A percentile compares a stretch with the other conserved stretches of the same genome.
Conservation (phyloP, 1,140 invertebrate species). For the Phymastichus coffea region DNA sequence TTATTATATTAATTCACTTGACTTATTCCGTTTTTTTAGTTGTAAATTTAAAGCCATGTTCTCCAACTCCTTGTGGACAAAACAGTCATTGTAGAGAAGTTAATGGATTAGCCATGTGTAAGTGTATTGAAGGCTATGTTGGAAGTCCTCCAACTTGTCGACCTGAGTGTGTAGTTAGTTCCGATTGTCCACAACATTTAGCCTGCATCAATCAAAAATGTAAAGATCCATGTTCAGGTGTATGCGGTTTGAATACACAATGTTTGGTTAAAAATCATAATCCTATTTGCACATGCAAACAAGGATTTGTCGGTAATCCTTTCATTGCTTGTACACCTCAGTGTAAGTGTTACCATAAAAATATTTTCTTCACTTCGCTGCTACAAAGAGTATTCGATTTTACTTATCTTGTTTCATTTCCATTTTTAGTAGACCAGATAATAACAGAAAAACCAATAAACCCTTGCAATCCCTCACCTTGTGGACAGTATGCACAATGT, state of each 20-base stretch:
- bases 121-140: conserved; percentile 63
- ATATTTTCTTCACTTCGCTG: conserved; percentile 58
- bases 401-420: conserved; percentile 35
- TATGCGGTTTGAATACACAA: conserved; percentile 51
- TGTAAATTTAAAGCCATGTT: conserved; percentile 60
- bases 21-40: conserved; percentile 18
- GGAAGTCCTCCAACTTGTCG: conserved; percentile 66
- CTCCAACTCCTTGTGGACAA: conserved; percentile 70
- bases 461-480: conserved; percentile 69
- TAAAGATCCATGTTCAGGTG: conserved; percentile 49
- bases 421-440: not conserved
- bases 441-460: conserved; percentile 48
- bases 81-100: conserved; percentile 69
- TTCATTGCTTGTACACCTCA: conserved; percentile 50
- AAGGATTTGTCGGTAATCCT: conserved; percentile 62
- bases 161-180: conserved; percentile 57
- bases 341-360: conserved; percentile 26
- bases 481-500: conserved; percentile 71
- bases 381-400: conserved; percentile 29
- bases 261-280: conserved; percentile 53
- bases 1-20: not conserved
- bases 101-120: conserved; percentile 62
- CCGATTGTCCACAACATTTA: conserved; percentile 47
- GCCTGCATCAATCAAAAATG: conserved; percentile 54
- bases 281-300: conserved; percentile 60